Conservation (phyloP, 2,113 vertebrate species). For the Xiphophorus maculatus region DNA sequence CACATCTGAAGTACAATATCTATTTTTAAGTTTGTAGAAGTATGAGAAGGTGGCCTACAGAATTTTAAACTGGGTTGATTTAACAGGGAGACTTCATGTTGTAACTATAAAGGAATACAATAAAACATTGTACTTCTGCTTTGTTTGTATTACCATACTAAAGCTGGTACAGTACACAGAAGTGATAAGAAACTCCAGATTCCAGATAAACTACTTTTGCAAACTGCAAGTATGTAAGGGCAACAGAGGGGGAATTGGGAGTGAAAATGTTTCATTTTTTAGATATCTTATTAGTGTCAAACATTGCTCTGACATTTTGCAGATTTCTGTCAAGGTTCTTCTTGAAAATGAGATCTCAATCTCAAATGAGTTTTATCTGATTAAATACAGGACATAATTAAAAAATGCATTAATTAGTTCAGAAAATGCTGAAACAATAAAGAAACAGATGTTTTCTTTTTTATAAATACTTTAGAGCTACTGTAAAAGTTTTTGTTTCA, state of each 20-base stretch:
- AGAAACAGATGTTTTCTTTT: background rate
- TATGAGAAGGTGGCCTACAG: conserved; percentile 4
- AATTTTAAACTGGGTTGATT: background rate
- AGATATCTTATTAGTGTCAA: no score
- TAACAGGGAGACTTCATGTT: background rate
- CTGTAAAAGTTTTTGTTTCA: background rate
- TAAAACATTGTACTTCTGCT: background rate
- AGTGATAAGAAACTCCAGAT: background rate
- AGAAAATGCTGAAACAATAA: no score
- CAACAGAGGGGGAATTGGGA: background rate
- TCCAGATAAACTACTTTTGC: background rate
- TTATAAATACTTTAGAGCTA: no score
- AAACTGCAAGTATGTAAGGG: background rate
- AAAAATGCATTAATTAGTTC: no score
- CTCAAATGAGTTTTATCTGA: no score
- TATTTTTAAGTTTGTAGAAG: conserved; percentile 31
- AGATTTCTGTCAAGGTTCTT: no score
- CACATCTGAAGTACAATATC: conserved; percentile 24
- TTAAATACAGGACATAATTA: no score
- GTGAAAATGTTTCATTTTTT: background rate
- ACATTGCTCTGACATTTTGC: no score
- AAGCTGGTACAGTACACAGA: background rate
- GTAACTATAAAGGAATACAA: background rate
- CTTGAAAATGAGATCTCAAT: no score
- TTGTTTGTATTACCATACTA: background rate